Base-by-base conservation (phyloP, 2,113 vertebrate genomes). In the Balaeniceps rex region DNA sequence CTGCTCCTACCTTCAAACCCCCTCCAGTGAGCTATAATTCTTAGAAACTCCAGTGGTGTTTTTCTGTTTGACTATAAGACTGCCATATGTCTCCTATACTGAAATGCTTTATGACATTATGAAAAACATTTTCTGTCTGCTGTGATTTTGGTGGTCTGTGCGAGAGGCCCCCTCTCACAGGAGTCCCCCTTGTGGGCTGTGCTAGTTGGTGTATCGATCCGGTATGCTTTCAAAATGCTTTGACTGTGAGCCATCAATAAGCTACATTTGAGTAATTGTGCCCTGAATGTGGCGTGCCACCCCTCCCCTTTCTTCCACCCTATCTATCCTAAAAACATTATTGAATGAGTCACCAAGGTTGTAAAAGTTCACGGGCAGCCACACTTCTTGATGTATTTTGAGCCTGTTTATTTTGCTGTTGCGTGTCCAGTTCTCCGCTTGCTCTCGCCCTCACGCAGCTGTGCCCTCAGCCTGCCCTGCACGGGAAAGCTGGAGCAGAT, bases 381-480 rank as follows among this genome's bases (percentile, higher is more conserved):
- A 29, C 29, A 0, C 9, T 65, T 44, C 12, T 31, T 7, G 25
- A 7, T 58, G 65, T 33, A 49, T 60, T 65, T 58, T 7, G 46
- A 65, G 82, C 14, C 10, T 44, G 47, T 83, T 79, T 90, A 13
- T 76, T 71, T 19, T 69, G 63, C 54, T 90, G 75, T 1, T 0
- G 0, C 0, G 0, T 36, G 15, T 28, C 34, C 21, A 26, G 19
- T 11, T 79, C 78, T 54, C 11, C 60, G 77, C 77, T 23, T 52
- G 33, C 38, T 4, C 2, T 57, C 14, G 1, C 18, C 34, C 55
- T 69, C 16, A 0, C n/a, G 31, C 33, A 23, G 65, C 63, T 1
- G 0, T 79, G 61, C n/a, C 52, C 47, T 71, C 11, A 3, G 47
- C 7, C 29, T 5, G 2, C 3, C 58, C 14, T 14, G 57, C 42